phyloP scores from a whole-genome alignment of 2,888 invertebrate genomes.

The Stenurella melanura region DNA sequence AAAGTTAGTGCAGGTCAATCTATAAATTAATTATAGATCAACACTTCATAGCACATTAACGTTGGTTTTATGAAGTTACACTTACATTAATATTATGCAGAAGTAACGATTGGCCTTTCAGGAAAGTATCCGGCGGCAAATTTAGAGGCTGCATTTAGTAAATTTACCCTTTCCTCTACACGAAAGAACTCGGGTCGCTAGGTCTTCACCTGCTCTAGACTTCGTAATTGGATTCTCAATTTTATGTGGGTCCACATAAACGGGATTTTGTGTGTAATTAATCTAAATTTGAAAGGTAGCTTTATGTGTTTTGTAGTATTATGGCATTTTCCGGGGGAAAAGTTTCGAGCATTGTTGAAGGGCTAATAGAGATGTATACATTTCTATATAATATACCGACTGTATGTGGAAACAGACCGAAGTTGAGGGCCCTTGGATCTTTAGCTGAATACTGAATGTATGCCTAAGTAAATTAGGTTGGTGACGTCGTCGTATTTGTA shows the following conservation, averaged over 20 bases:
- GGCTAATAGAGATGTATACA: conserved; percentile 7
- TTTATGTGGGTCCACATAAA: conserved; percentile 7
- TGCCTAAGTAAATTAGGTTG: not conserved
- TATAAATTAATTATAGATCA: not conserved
- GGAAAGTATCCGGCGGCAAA: not conserved
- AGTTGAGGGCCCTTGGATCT: not conserved
- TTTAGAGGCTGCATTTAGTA: not conserved
- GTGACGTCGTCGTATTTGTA: not conserved
- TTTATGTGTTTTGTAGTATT: conserved; percentile 4
- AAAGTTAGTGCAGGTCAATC: not conserved
- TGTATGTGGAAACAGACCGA: conserved; percentile 2
- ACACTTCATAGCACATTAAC: not conserved
- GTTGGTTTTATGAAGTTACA: not conserved
- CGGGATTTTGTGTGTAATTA: conserved; percentile 7
- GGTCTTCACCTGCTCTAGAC: not conserved
- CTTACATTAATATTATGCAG: not conserved
- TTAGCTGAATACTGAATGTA: not conserved
- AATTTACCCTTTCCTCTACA: not conserved
- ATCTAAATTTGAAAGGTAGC: conserved; percentile 7
- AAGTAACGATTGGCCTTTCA: not conserved
- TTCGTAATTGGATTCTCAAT: conserved; percentile 4
- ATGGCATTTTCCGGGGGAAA: conserved; percentile 4
- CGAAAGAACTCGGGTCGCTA: not conserved
- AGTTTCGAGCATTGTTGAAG: conserved; percentile 2
- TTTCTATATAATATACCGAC: not conserved